Percentiles rank a stretch among this genome's conserved stretches.
These are phyloP conservation scores for Jaculus jaculus DNA, from an alignment of 2,113 vertebrate species.

Conservation along the genomic window DNA sequence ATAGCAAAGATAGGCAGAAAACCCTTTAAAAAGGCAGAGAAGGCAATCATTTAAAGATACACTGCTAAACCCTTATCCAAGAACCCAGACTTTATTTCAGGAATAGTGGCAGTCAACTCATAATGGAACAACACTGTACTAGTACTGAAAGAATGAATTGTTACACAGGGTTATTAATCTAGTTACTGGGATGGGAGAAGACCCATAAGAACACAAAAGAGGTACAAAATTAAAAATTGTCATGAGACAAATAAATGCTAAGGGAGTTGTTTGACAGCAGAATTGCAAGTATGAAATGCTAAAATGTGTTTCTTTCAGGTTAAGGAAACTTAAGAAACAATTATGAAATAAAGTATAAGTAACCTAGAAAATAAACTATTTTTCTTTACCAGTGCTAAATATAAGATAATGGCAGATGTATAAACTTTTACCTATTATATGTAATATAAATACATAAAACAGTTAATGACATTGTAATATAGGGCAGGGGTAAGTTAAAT, in stretches of 20 bases:
- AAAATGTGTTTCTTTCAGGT: neutral
- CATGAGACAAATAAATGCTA: neutral
- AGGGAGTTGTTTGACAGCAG: neutral
- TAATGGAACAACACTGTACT: neutral
- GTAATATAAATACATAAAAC: neutral
- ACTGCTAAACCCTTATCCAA: neutral
- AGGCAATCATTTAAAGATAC: neutral
- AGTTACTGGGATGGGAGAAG: too few relatives aligned
- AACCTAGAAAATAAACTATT: neutral
- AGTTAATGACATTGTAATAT: neutral
- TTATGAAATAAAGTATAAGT: neutral
- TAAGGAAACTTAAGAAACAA: neutral
- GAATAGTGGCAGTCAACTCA: neutral
- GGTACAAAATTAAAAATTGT: neutral
- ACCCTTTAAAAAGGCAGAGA: neutral
- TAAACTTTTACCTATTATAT: neutral
- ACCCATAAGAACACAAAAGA: neutral
- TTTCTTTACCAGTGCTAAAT: constrained; percentile 15
- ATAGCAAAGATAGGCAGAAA: neutral
- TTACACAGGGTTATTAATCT: neutral
- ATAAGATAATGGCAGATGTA: neutral
- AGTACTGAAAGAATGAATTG: neutral
- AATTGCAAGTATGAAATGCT: neutral
- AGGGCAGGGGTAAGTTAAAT: neutral
- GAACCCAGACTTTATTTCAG: neutral